Conservation (phyloP, 2,888 invertebrate species). For the Automeris io region DNA sequence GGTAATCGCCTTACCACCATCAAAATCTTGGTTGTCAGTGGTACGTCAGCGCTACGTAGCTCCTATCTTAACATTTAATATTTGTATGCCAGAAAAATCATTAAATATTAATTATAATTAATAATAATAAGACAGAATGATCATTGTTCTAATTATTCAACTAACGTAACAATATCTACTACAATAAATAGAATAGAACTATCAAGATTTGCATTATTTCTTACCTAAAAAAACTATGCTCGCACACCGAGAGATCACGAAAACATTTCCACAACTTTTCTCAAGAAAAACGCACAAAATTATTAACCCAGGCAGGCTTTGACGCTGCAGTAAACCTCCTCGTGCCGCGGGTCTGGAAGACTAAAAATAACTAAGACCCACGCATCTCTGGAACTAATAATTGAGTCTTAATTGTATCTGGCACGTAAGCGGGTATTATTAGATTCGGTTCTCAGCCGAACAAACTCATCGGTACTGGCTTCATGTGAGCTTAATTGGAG, state of each 20-base stretch:
- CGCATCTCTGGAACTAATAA: neutral
- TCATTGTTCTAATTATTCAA: no score
- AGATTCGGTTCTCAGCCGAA: constrained; percentile 9
- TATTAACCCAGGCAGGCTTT: neutral
- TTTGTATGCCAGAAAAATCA: no score
- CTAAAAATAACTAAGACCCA: constrained; percentile 2
- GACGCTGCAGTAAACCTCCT: neutral
- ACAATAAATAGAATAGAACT: no score
- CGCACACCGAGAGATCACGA: neutral
- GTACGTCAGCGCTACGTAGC: no score
- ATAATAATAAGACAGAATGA: no score
- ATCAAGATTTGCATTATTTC: no score
- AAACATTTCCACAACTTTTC: neutral
- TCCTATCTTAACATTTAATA: no score
- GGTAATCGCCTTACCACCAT: no score
- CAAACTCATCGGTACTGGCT: constrained; percentile 6
- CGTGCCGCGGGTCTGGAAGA: neutral
- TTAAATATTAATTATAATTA: no score
- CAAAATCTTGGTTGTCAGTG: no score
- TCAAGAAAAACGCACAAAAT: neutral
- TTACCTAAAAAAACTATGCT: neutral
- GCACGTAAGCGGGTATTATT: constrained; percentile 9
- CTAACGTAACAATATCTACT: no score
- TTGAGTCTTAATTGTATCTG: constrained; percentile 5
- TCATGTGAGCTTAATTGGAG: neutral